These are phyloP conservation scores for Orientallactaga sibirica DNA, from an alignment of 2,797 vertebrate species.

Conservation along the genomic window DNA sequence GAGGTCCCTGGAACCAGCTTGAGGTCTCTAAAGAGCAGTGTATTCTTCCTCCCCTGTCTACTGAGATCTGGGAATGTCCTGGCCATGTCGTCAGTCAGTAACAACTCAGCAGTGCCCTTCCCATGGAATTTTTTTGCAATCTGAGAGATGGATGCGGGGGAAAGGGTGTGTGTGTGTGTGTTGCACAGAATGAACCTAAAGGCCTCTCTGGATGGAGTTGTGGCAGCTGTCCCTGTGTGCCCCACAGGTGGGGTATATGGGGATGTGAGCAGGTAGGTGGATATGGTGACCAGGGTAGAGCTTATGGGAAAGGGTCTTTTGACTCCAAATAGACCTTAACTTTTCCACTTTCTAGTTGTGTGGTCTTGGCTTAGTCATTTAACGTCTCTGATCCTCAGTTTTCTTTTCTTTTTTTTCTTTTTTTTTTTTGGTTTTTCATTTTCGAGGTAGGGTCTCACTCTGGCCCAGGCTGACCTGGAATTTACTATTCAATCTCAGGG, in stretches of 20 bases:
- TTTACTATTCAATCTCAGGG: too few species aligned
- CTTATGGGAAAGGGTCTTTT: too few species aligned
- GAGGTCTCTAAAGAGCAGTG: not conserved
- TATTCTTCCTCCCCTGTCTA: not conserved
- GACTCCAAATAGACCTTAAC: not conserved
- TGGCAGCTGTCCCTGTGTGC: not conserved
- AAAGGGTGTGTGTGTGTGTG: too few species aligned
- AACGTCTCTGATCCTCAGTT: not conserved
- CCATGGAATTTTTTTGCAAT: not conserved
- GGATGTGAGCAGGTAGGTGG: not conserved
- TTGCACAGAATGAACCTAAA: too few species aligned
- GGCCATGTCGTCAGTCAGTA: not conserved
- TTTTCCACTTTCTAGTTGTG: not conserved
- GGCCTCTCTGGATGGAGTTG: not conserved
- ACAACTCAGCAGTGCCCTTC: not conserved
- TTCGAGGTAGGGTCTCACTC: too few species aligned
- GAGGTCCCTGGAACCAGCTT: not conserved
- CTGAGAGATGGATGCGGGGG: not conserved
- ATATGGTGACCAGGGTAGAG: not conserved
- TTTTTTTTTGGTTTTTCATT: too few species aligned
- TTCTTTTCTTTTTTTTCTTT: not conserved
- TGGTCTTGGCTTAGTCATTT: not conserved
- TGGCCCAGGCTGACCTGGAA: too few species aligned
- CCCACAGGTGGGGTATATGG: rapidly evolving
- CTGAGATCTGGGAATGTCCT: not conserved